These are phyloP conservation scores for Aythya baeri DNA, from an alignment of 2,113 vertebrate genomes.

Conservation along the genomic window DNA sequence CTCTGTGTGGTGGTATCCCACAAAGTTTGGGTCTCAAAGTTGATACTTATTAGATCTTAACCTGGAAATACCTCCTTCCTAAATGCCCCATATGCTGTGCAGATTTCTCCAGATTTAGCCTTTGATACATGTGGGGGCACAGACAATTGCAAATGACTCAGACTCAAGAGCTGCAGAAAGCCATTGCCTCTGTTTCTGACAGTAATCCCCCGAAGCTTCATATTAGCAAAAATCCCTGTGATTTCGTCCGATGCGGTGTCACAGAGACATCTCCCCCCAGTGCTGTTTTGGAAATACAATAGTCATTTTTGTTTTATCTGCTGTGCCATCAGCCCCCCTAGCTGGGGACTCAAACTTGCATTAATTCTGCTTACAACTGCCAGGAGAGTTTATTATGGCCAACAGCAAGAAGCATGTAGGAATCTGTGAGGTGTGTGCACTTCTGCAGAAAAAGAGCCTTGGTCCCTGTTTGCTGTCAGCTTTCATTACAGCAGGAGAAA, in stretches of 20 bases:
- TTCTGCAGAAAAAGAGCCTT: slow-evolving; percentile 35
- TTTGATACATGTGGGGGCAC: not conserved
- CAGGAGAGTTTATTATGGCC: slow-evolving; percentile 66
- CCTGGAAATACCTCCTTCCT: not conserved
- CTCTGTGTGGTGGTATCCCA: not conserved
- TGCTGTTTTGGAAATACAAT: slow-evolving; percentile 59
- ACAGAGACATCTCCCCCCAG: slow-evolving; percentile 30
- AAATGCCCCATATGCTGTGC: not conserved
- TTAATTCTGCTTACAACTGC: slow-evolving; percentile 46
- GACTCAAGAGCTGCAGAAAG: not conserved
- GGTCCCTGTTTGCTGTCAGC: slow-evolving; percentile 34
- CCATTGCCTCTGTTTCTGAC: slow-evolving; percentile 31
- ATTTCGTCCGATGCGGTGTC: slow-evolving; percentile 39
- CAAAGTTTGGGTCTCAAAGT: not conserved
- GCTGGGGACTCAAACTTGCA: slow-evolving; percentile 39
- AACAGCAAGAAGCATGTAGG: slow-evolving; percentile 68
- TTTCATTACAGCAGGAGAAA: slow-evolving; percentile 39
- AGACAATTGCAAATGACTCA: not conserved
- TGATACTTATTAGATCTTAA: not conserved
- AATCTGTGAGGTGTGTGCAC: slow-evolving; percentile 52
- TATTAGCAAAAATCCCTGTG: slow-evolving; percentile 47
- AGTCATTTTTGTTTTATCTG: slow-evolving; percentile 58
- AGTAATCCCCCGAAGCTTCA: slow-evolving; percentile 40
- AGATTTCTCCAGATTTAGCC: not conserved
- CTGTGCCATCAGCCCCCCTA: slow-evolving; percentile 44